These are phyloP conservation scores for Patiria pectinifera DNA, from an alignment of 53 echinoderm and acorn worm genomes.

Conservation along the genomic window DNA sequence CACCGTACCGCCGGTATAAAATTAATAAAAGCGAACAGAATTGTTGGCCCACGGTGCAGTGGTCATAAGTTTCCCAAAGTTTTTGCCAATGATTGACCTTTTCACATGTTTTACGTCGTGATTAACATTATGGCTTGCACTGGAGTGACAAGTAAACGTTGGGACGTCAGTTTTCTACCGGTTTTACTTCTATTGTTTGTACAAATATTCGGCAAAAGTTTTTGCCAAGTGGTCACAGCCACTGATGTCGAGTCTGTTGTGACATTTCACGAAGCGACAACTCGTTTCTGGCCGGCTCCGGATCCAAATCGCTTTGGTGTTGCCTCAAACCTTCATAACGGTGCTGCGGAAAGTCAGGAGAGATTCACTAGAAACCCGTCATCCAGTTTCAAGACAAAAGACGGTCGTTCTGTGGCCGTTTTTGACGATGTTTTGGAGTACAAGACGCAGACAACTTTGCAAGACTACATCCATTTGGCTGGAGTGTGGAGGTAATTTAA, in stretches of 20 bases:
- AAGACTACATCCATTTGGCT: constrained; percentile 20
- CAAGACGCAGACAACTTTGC: constrained; percentile 31
- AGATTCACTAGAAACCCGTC: not conserved
- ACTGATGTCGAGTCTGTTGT: not conserved
- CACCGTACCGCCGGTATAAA: too few relatives aligned
- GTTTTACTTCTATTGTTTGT: not conserved
- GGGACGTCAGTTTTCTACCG: not conserved
- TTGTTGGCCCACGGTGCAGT: too few relatives aligned
- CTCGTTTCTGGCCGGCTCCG: constrained; percentile 46
- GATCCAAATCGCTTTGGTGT: constrained; percentile 52
- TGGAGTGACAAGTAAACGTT: not conserved
- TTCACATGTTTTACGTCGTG: too few relatives aligned
- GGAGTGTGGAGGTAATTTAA: constrained; percentile 63
- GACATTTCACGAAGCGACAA: constrained; percentile 3
- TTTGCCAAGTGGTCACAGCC: not conserved
- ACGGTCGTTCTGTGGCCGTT: constrained; percentile 45
- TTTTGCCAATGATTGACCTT: too few relatives aligned
- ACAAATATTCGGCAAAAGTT: not conserved
- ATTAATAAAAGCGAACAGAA: too few relatives aligned
- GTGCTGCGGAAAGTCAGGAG: not conserved
- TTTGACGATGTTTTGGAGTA: constrained; percentile 63
- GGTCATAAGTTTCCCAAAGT: too few relatives aligned
- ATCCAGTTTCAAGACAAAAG: constrained; percentile 19
- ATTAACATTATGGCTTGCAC: not conserved
- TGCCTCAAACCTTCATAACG: constrained; percentile 10